Evolutionary conservation across 2,797 vertebrate species (phyloP).

Genomic region (Danio kyathit): DNA sequence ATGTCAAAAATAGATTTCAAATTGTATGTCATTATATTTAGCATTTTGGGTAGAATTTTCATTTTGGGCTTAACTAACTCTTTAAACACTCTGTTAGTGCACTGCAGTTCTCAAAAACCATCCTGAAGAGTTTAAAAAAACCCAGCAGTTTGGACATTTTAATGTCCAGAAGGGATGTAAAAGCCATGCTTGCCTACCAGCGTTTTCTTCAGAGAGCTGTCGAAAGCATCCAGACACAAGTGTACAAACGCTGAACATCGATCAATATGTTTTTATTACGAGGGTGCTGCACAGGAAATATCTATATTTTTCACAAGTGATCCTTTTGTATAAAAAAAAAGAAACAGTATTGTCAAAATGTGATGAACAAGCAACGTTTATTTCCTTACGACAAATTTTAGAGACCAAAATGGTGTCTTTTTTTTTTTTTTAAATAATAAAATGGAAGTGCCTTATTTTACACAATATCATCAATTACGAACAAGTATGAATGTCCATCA

Average conservation of each 20-base stretch:
- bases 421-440: constrained; percentile 84
- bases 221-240: constrained; percentile 84
- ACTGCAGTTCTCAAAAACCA: constrained; percentile 29
- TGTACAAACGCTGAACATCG: constrained; percentile 81
- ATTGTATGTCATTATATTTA: no score
- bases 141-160: constrained; percentile 2
- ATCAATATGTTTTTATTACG: constrained; percentile 90
- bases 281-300: constrained; percentile 88
- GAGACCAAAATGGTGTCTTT: constrained; percentile 89
- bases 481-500: constrained; percentile 79
- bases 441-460: constrained; percentile 92
- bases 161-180: constrained; percentile 80
- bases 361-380: constrained; percentile 70
- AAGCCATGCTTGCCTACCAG: constrained; percentile 92
- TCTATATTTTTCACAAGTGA: constrained; percentile 90
- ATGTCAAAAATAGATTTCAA: no score
- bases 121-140: constrained; percentile 27
- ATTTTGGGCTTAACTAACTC: not conserved
- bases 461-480: constrained; percentile 82
- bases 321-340: constrained; percentile 88
- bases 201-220: constrained; percentile 88
- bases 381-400: constrained; percentile 73
- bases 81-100: constrained; percentile 24
- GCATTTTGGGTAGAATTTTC: not conserved
- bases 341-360: constrained; percentile 72